Evolutionary conservation across 1,140 invertebrate species (phyloP).

Genomic region (Ceratosolen solmsi): DNA sequence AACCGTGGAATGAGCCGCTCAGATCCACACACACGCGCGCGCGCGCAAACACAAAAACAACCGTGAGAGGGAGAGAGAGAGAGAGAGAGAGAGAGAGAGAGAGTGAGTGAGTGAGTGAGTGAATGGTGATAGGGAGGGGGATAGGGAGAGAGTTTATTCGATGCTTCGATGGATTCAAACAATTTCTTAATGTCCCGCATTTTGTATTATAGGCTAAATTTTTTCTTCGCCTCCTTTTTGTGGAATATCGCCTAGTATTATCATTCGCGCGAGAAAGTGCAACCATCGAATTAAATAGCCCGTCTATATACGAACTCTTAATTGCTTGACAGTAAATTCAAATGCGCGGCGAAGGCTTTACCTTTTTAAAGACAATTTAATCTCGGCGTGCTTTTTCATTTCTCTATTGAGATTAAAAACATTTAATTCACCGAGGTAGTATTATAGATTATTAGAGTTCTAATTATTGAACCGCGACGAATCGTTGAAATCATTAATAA

Average conservation of each 20-base stretch:
- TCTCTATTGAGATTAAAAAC: no score
- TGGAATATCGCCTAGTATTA: background rate
- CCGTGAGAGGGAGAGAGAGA: background rate
- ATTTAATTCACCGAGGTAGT: no score
- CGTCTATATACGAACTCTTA: no score
- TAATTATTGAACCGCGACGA: no score
- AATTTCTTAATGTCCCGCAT: slow-evolving; percentile 19
- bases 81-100: slow-evolving; percentile 8
- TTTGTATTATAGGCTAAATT: background rate
- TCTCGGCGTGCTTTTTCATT: no score
- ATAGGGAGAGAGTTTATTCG: slow-evolving; percentile 13
- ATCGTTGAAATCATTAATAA: no score
- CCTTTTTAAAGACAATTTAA: no score
- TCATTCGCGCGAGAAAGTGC: background rate
- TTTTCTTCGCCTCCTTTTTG: background rate
- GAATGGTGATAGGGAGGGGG: background rate
- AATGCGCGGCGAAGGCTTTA: no score
- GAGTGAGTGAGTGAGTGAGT: background rate
- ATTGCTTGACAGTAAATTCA: no score
- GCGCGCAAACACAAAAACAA: no score
- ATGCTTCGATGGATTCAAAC: background rate
- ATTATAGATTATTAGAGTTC: no score
- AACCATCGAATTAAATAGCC: background rate
- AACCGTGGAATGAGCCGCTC: background rate
- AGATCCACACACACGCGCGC: no score